Conservation (phyloP, 1,140 invertebrate species). For the Zaprionus capensis region DNA sequence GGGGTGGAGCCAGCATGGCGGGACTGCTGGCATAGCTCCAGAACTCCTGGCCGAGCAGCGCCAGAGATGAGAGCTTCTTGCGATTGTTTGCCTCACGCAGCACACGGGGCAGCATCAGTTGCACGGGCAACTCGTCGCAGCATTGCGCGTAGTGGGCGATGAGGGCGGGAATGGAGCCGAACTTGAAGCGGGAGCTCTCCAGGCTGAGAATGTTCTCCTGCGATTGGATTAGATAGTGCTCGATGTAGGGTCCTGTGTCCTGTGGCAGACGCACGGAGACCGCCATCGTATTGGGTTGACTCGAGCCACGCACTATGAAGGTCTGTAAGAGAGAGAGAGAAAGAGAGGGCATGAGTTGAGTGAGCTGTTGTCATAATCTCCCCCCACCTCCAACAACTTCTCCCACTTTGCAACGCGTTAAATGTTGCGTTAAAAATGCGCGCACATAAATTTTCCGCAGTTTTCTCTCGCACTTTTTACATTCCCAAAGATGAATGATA, state of each 20-base stretch:
- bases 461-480: not conserved
- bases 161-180: constrained; percentile 94
- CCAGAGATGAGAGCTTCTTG: constrained; percentile 94
- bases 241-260: constrained; percentile 94
- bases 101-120: constrained; percentile 92
- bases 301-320: constrained; percentile 97
- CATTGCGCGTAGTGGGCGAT: constrained; percentile 97
- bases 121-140: constrained; percentile 97
- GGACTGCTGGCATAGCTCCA: constrained; percentile 95
- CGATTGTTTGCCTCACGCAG: constrained; percentile 94
- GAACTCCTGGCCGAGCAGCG: constrained; percentile 96
- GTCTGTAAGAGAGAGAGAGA: constrained; percentile 87
- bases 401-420: constrained; percentile 43
- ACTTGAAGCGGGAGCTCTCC: constrained; percentile 96
- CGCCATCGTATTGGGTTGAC: constrained; percentile 96
- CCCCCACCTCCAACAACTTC: constrained; percentile 5
- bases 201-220: constrained; percentile 91
- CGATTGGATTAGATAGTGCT: constrained; percentile 97
- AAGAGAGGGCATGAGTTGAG: constrained; percentile 30
- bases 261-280: constrained; percentile 94
- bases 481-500: constrained; percentile 70
- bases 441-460: constrained; percentile 75
- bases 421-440: constrained; percentile 84
- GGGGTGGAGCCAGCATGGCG: constrained; percentile 83
- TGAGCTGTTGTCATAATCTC: constrained; percentile 52